phyloP scores from a whole-genome alignment of 1,140 invertebrate genomes.

The Caerostris darwini region DNA sequence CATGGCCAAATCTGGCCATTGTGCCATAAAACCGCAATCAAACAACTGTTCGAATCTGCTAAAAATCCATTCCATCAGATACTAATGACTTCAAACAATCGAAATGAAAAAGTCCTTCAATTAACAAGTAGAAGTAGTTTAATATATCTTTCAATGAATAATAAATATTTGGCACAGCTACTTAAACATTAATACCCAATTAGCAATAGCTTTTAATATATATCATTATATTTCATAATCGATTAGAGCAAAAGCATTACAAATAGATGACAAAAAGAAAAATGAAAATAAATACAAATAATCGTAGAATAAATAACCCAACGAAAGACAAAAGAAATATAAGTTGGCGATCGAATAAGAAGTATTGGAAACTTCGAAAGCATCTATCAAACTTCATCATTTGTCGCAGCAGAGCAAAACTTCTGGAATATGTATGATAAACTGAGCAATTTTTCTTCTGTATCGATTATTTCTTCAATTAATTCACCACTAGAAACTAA shows the following conservation, averaged over 20 bases:
- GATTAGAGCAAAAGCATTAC: neutral
- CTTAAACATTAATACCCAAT: no score
- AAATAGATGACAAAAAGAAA: neutral
- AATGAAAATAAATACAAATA: neutral
- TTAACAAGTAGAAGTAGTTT: no score
- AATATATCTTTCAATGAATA: no score
- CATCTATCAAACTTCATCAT: conserved; percentile 6
- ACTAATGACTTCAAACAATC: no score
- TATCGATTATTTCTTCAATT: conserved; percentile 52
- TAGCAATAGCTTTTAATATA: no score
- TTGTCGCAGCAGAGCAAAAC: neutral
- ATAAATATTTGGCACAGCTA: no score
- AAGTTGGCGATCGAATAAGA: conserved; percentile 15
- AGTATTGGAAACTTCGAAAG: conserved; percentile 43
- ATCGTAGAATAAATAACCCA: neutral
- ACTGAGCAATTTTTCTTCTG: conserved; percentile 43
- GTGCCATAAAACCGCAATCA: no score
- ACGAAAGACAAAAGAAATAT: neutral
- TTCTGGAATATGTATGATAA: neutral
- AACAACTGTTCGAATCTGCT: no score
- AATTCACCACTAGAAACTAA: conserved; percentile 37
- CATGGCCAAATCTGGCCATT: no score
- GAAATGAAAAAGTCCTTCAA: no score
- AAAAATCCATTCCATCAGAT: no score
- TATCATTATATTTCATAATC: no score